A percentile compares a stretch with the other conserved stretches of the same genome.
Conservation (phyloP, 1,140 invertebrate species). For the Aphaenogaster ashmeadi region DNA sequence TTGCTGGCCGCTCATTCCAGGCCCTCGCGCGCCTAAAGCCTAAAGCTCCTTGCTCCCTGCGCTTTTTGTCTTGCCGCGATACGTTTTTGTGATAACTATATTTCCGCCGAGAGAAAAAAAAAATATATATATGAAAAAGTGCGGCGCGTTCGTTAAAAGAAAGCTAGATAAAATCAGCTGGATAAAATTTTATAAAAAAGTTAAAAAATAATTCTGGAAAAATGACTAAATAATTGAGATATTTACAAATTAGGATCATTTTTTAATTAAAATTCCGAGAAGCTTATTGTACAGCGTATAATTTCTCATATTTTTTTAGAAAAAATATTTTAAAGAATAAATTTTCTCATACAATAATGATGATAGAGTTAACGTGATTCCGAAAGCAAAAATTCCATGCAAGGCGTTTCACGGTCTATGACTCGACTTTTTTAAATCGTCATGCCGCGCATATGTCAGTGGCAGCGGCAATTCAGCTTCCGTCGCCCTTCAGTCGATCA, state of each 20-base stretch:
- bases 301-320: neutral
- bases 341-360: neutral
- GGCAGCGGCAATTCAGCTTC: conserved; percentile 41
- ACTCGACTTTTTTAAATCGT: conserved; percentile 30
- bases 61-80: conserved; percentile 24
- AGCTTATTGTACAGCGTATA: neutral
- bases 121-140: no score
- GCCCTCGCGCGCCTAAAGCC: conserved; percentile 21
- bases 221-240: neutral
- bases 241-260: neutral
- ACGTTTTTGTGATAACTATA: conserved; percentile 5
- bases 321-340: neutral
- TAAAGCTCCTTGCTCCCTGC: conserved; percentile 45
- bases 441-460: conserved; percentile 42
- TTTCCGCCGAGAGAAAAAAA: neutral
- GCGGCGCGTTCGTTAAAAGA: neutral
- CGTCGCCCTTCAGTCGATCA: conserved; percentile 67
- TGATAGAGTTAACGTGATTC: neutral
- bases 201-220: neutral
- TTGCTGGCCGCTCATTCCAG: conserved; percentile 63
- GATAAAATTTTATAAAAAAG: neutral
- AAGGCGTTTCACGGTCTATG: neutral
- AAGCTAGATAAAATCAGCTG: neutral
- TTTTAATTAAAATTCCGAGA: neutral
- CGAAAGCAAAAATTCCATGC: neutral